phyloP scores from a whole-genome alignment of 2,113 vertebrate genomes.

The Bubalus kerabau region DNA sequence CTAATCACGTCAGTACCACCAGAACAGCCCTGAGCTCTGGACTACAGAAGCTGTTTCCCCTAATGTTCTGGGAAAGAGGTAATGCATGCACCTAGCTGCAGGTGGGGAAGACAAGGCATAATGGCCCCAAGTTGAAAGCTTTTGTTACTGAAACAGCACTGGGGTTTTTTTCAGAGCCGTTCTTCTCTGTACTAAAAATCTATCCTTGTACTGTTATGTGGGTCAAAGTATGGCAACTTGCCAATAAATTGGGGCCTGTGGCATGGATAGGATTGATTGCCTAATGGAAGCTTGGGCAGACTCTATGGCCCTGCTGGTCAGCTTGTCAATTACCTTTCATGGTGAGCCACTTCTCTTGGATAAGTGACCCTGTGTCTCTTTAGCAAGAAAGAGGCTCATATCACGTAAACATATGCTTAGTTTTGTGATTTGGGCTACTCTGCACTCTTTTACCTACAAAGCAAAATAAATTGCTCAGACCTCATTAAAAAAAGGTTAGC shows the following conservation, averaged over 20 bases:
- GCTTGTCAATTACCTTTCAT: background rate
- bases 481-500: background rate
- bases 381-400: background rate
- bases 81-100: rapidly evolving
- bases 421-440: background rate
- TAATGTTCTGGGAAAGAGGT: background rate
- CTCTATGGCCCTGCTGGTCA: background rate
- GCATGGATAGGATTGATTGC: background rate
- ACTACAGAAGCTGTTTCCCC: rapidly evolving
- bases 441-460: background rate
- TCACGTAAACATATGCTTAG: background rate
- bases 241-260: background rate
- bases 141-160: background rate
- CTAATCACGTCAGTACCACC: rapidly evolving
- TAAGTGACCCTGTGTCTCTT: background rate
- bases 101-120: too few relatives aligned
- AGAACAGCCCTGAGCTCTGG: background rate
- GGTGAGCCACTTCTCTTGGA: background rate
- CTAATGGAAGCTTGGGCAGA: background rate
- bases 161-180: background rate
- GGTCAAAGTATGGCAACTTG: background rate
- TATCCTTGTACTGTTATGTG: background rate
- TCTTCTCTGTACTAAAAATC: background rate
- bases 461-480: background rate
- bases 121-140: background rate